Percentiles rank a stretch among this genome's conserved stretches.
phyloP scores from a whole-genome alignment of 2,797 vertebrate species.

The Dendrocincla fuliginosa region DNA sequence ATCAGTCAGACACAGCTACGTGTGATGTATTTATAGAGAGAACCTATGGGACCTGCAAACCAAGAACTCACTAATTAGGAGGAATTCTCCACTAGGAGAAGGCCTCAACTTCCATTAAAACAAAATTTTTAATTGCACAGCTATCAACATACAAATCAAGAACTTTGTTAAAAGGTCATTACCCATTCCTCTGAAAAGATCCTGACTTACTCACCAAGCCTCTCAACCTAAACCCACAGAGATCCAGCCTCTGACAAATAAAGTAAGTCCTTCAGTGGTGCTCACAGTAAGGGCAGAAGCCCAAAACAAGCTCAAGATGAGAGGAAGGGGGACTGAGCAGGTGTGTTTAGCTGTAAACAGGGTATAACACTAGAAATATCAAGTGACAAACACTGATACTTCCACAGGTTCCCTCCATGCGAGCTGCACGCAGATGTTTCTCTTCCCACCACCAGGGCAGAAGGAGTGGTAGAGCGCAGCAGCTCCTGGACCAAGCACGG shows the following conservation, averaged over 20 bases:
- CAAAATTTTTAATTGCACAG: conserved; percentile 21
- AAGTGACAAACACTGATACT: neutral
- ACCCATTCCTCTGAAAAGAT: conserved; percentile 10
- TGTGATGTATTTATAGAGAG: conserved; percentile 69
- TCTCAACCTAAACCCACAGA: conserved; percentile 19
- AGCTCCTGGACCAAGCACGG: neutral
- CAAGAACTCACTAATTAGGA: neutral
- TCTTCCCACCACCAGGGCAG: neutral
- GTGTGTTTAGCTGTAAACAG: neutral
- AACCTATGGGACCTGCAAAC: conserved; percentile 45
- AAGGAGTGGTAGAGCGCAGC: neutral
- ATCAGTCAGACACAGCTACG: conserved; percentile 76
- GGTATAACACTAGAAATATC: neutral
- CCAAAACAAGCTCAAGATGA: neutral
- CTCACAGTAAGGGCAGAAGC: neutral
- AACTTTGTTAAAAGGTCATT: conserved; percentile 30
- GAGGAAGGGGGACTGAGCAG: neutral
- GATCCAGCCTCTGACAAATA: neutral
- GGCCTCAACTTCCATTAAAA: conserved; percentile 5
- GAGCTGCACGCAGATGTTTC: neutral
- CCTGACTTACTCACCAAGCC: conserved; percentile 28
- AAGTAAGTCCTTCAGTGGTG: neutral
- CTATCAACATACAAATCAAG: conserved; percentile 47
- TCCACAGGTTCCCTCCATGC: neutral
- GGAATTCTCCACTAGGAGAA: conserved; percentile 38